phyloP scores from a whole-genome alignment of 2,888 invertebrate species.

The Cordilura impudica region DNA sequence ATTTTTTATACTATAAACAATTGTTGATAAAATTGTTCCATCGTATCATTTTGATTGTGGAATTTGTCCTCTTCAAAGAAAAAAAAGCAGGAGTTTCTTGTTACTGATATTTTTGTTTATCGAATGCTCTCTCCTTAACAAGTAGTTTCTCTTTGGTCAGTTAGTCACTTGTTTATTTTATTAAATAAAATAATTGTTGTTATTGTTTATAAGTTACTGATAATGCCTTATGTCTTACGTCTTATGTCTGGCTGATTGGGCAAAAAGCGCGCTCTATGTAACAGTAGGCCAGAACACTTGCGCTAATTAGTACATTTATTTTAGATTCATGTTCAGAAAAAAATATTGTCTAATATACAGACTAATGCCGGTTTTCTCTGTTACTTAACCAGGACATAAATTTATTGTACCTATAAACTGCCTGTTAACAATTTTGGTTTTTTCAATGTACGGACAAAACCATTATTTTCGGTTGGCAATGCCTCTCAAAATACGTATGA shows the following conservation, averaged over 20 bases:
- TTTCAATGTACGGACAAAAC: no score
- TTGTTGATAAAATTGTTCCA: background rate
- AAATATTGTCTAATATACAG: no score
- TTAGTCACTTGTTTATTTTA: background rate
- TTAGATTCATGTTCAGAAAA: no score
- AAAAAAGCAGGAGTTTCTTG: background rate
- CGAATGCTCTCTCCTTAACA: background rate
- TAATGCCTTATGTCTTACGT: conserved; percentile 7
- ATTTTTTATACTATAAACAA: background rate
- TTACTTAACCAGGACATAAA: no score
- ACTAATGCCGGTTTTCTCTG: no score
- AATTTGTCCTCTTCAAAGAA: background rate
- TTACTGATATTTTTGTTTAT: background rate
- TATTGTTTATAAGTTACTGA: conserved; percentile 26
- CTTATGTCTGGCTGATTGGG: background rate
- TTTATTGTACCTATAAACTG: no score
- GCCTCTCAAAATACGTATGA: no score
- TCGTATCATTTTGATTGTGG: background rate
- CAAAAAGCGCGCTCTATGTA: no score
- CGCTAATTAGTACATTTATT: no score
- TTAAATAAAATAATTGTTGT: conserved; percentile 1
- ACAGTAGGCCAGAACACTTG: background rate
- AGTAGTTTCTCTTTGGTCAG: background rate
- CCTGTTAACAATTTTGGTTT: no score
- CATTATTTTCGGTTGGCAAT: no score